phyloP scores from a whole-genome alignment of 2,113 vertebrate species.

The Typhlomys cinereus region DNA sequence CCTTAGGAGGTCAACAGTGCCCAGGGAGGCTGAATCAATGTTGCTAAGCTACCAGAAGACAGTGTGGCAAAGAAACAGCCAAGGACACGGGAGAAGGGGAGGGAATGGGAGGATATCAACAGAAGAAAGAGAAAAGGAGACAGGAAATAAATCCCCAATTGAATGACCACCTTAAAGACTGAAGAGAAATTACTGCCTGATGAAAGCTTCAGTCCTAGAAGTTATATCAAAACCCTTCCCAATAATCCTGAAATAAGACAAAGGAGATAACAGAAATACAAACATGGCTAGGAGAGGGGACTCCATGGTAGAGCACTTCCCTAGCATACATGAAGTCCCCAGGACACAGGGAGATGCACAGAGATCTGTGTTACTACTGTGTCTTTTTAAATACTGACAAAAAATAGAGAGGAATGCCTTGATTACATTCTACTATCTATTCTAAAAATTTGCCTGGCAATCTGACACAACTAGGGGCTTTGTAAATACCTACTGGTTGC shows the following conservation, averaged over 20 bases:
- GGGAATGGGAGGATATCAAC: neutral
- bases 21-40: conserved; percentile 60
- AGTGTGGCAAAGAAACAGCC: conserved; percentile 40
- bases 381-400: neutral
- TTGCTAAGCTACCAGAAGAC: conserved; percentile 76
- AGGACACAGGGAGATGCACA: neutral
- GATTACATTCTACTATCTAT: conserved; percentile 32
- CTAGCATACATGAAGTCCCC: neutral
- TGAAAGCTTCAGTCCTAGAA: conserved; percentile 39
- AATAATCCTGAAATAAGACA: neutral
- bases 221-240: neutral
- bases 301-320: neutral
- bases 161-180: conserved; percentile 12
- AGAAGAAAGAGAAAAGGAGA: neutral
- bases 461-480: neutral
- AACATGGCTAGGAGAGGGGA: neutral
- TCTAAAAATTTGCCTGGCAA: conserved; percentile 13
- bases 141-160: neutral
- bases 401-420: conserved; percentile 43
- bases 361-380: neutral
- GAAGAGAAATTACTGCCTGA: neutral
- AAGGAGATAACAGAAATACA: neutral
- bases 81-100: neutral
- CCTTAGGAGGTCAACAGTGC: conserved; percentile 20
- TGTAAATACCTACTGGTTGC: neutral